These are phyloP conservation scores for Galendromus occidentalis DNA, from an alignment of 1,140 invertebrate species.

Conservation along the genomic window DNA sequence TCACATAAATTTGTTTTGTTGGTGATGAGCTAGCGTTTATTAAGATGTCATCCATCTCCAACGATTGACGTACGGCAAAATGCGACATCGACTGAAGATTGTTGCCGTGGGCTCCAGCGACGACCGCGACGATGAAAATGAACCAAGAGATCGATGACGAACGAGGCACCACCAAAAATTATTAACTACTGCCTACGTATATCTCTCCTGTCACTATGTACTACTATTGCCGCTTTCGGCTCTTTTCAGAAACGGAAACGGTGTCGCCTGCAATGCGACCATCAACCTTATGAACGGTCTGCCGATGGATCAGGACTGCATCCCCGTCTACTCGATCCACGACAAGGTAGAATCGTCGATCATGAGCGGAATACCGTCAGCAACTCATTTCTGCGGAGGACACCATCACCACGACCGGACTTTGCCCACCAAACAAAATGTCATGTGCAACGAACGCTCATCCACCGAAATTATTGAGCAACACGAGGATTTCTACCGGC, in stretches of 20 bases:
- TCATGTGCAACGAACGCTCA: constrained; percentile 38
- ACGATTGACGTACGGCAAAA: too few relatives aligned
- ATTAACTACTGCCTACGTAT: too few relatives aligned
- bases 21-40: too few relatives aligned
- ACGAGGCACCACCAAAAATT: too few relatives aligned
- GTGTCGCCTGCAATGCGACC: neutral
- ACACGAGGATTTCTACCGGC: constrained; percentile 35
- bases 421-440: constrained; percentile 46
- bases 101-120: too few relatives aligned
- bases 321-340: constrained; percentile 13
- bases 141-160: too few relatives aligned
- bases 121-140: too few relatives aligned
- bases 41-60: too few relatives aligned
- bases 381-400: constrained; percentile 37
- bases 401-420: constrained; percentile 36
- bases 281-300: constrained; percentile 10
- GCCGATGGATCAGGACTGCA: constrained; percentile 13
- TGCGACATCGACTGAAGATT: too few relatives aligned
- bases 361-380: constrained; percentile 14
- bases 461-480: constrained; percentile 39
- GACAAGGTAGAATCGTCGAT: constrained; percentile 15
- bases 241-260: constrained; percentile 12
- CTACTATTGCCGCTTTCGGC: neutral
- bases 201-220: too few relatives aligned
- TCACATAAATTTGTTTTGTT: too few relatives aligned